Percentiles rank a stretch among this genome's conserved stretches.
These are phyloP conservation scores for Xanthia togata DNA, from an alignment of 2,888 invertebrate genomes.

Conservation along the genomic window DNA sequence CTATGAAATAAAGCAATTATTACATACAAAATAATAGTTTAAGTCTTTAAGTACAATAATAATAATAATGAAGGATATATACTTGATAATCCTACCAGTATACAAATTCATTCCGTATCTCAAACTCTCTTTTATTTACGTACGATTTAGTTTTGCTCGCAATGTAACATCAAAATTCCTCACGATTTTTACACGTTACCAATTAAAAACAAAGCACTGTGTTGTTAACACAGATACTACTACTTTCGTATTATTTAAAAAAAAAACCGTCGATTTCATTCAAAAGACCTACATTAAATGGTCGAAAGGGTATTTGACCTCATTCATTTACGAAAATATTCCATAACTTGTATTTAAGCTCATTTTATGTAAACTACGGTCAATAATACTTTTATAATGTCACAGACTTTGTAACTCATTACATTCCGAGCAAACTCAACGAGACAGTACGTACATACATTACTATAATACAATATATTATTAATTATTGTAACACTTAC, in stretches of 20 bases:
- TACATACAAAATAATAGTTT: conserved; percentile 43
- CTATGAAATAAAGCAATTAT: conserved; percentile 30
- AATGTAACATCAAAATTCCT: conserved; percentile 25
- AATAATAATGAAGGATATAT: conserved; percentile 39
- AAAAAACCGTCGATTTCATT: not conserved
- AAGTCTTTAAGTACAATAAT: conserved; percentile 58
- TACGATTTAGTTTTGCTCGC: conserved; percentile 42
- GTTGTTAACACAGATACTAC: not conserved
- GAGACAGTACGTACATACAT: conserved; percentile 51
- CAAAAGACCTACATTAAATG: not conserved
- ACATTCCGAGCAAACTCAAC: conserved; percentile 42
- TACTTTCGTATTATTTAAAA: not conserved
- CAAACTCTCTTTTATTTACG: conserved; percentile 44
- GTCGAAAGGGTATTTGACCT: not conserved
- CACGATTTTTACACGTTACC: not conserved
- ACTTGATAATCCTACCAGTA: conserved; percentile 52
- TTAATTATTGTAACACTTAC: conserved; percentile 68
- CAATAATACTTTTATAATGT: not conserved
- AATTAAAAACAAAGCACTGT: not conserved
- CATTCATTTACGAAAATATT: not conserved
- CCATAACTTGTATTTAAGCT: not conserved
- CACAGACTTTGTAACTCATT: not conserved
- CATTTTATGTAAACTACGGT: not conserved
- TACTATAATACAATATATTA: conserved; percentile 63
- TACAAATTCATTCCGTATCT: conserved; percentile 61